Evolutionary conservation across 1,140 invertebrate genomes (phyloP).

Genomic region (Aphelinus certus): DNA sequence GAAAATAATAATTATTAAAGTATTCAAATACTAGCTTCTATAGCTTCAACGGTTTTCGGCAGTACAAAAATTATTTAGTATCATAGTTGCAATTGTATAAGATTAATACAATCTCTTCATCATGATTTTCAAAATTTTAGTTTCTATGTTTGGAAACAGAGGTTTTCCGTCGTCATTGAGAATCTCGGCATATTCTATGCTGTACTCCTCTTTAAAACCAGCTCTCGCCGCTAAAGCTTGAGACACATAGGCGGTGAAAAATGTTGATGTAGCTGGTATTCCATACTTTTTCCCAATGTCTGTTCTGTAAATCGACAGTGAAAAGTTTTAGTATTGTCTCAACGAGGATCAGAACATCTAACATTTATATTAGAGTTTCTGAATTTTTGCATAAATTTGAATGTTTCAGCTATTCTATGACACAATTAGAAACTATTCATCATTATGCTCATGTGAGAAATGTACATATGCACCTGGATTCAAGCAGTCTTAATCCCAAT

Average conservation of each 20-base stretch:
- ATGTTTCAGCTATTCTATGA: no score
- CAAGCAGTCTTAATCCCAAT: conserved; percentile 49
- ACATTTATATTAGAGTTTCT: no score
- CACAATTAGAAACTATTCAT: no score
- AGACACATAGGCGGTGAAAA: conserved; percentile 44
- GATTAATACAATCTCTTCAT: conserved; percentile 34
- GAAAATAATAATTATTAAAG: no score
- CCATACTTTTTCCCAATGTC: conserved; percentile 42
- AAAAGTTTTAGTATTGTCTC: no score
- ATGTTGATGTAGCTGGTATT: conserved; percentile 40
- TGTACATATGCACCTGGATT: conserved; percentile 45
- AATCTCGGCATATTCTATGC: conserved; percentile 35
- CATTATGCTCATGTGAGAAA: no score
- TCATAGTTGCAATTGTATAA: neutral
- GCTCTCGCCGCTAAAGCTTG: conserved; percentile 42
- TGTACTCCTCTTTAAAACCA: conserved; percentile 38
- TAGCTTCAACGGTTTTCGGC: neutral
- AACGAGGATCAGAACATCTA: no score
- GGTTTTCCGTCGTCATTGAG: conserved; percentile 41
- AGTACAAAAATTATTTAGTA: neutral
- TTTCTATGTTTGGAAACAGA: conserved; percentile 40
- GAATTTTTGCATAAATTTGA: no score
- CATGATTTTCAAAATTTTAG: conserved; percentile 42
- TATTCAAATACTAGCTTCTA: no score
- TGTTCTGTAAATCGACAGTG: conserved; percentile 19